phyloP scores from a whole-genome alignment of 2,888 invertebrate genomes.

The Lomographa bimaculata region DNA sequence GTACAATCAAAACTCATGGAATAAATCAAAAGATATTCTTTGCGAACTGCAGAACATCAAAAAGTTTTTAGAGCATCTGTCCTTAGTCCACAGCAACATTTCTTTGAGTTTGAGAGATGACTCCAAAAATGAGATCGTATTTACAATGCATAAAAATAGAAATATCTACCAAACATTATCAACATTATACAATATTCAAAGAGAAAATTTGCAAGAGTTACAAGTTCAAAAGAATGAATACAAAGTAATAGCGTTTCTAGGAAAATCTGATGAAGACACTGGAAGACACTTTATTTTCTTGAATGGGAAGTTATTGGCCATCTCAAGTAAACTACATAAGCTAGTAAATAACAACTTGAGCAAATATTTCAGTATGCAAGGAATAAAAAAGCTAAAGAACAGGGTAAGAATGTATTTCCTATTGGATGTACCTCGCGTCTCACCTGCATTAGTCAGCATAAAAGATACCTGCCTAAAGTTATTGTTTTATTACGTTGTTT shows the following conservation, averaged over 20 bases:
- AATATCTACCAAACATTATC: constrained; percentile 79
- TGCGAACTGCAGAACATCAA: constrained; percentile 85
- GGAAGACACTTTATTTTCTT: constrained; percentile 84
- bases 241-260: constrained; percentile 82
- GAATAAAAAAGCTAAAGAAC: constrained; percentile 37
- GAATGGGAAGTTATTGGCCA: constrained; percentile 83
- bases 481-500: too few relatives aligned
- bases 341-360: constrained; percentile 48
- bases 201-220: constrained; percentile 61
- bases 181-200: constrained; percentile 54
- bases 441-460: too few relatives aligned
- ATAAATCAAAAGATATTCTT: constrained; percentile 74
- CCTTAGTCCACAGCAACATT: constrained; percentile 85
- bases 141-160: constrained; percentile 83
- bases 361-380: constrained; percentile 33
- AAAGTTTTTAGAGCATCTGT: constrained; percentile 82
- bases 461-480: too few relatives aligned
- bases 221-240: constrained; percentile 71
- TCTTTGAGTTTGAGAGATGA: constrained; percentile 89
- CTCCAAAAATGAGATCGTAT: constrained; percentile 79
- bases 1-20: constrained; percentile 85
- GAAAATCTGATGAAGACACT: constrained; percentile 50
- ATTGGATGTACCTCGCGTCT: too few relatives aligned
- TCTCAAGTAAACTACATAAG: constrained; percentile 63
- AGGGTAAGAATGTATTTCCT: too few relatives aligned